A percentile compares a stretch with the other conserved stretches of the same genome.
Evolutionary conservation across 2,113 vertebrate species (phyloP).

Genomic region (Typhlomys cinereus): DNA sequence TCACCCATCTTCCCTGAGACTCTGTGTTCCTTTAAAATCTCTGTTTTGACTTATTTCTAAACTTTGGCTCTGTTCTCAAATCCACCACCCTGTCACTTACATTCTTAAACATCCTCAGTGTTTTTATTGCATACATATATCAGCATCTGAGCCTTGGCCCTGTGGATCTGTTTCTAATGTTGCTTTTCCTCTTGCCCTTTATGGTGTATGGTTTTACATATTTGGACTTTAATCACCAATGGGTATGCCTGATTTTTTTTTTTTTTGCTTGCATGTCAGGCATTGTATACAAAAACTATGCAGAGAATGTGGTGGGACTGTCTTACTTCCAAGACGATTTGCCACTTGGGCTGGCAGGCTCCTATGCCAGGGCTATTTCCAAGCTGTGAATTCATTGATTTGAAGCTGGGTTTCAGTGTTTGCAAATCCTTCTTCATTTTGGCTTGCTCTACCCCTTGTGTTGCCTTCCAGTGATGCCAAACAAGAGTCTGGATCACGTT

Average conservation of each 20-base stretch:
- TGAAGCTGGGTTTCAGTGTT: conserved; percentile 50
- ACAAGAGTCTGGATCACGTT: neutral
- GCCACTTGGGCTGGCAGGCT: conserved; percentile 19
- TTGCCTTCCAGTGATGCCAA: conserved; percentile 16
- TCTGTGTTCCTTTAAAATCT: neutral
- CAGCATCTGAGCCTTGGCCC: neutral
- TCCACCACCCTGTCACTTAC: neutral
- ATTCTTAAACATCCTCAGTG: neutral
- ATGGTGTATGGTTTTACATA: neutral
- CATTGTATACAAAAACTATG: neutral
- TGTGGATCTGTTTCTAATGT: neutral
- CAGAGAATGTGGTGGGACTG: neutral
- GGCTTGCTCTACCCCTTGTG: neutral
- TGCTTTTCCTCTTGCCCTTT: neutral
- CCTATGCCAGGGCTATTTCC: conserved; percentile 35
- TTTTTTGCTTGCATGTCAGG: neutral
- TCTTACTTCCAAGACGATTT: conserved; percentile 8
- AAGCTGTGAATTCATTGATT: conserved; percentile 40
- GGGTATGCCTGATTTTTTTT: neutral
- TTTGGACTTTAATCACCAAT: neutral
- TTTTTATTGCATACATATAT: neutral
- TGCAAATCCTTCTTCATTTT: conserved; percentile 37
- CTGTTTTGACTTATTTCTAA: neutral
- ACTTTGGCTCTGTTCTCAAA: neutral
- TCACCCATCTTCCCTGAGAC: neutral